Conservation (phyloP, 2,113 vertebrate genomes). For the Hydrolagus affinis region DNA sequence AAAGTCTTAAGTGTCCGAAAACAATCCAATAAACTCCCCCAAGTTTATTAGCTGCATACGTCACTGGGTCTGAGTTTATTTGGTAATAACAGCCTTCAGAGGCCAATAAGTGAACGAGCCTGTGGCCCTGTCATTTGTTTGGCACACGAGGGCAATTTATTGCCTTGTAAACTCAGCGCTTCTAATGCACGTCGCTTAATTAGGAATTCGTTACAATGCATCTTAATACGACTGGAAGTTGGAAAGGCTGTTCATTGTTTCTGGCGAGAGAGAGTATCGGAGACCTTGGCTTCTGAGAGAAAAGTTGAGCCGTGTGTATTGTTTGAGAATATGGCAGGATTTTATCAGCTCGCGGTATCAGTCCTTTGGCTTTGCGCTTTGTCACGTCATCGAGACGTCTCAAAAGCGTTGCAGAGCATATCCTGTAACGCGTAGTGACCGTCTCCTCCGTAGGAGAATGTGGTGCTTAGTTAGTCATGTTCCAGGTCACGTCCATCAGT, state of each 20-base stretch:
- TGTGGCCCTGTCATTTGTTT: neutral
- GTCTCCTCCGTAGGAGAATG: too few species aligned
- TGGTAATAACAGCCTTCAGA: too few species aligned
- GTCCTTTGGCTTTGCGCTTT: neutral
- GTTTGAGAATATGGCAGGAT: neutral
- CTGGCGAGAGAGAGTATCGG: neutral
- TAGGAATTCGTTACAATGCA: neutral
- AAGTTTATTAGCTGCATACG: neutral
- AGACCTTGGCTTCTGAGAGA: neutral
- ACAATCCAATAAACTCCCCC: slow-evolving; percentile 7
- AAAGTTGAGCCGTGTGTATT: neutral
- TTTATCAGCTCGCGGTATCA: neutral
- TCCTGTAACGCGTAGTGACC: too few species aligned
- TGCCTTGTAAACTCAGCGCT: neutral
- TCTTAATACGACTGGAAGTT: neutral
- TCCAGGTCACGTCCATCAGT: too few species aligned
- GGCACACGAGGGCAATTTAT: neutral
- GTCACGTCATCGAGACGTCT: too few species aligned
- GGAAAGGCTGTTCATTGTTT: neutral
- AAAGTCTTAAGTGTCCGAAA: neutral
- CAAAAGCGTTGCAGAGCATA: too few species aligned
- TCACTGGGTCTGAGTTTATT: slow-evolving; percentile 14
- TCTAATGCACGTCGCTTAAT: slow-evolving; percentile 10
- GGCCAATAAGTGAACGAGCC: neutral
- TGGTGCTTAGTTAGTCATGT: too few species aligned